A percentile compares a stretch with the other conserved stretches of the same genome.
These are phyloP conservation scores for Pseudomyrmex pallidus DNA, from an alignment of 1,140 invertebrate genomes.

Conservation along the genomic window DNA sequence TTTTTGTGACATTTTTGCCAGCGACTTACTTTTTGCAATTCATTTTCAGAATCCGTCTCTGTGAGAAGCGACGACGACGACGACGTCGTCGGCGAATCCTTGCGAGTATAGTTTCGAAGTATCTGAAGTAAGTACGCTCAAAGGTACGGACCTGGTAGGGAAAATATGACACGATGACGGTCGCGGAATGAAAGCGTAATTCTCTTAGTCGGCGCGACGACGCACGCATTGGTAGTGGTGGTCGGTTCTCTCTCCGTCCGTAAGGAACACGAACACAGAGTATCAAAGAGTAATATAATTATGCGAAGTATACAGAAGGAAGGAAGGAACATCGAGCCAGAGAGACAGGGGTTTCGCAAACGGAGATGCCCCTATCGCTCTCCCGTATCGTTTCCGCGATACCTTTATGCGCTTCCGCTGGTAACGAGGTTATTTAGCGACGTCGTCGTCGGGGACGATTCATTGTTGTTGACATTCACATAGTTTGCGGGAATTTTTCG, in stretches of 20 bases:
- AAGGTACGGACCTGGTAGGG: constrained; percentile 15
- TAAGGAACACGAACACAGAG: constrained; percentile 53
- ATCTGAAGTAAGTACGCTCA: constrained; percentile 37
- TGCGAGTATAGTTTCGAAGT: constrained; percentile 42
- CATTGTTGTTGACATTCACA: constrained; percentile 66
- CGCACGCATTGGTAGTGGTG: constrained; percentile 30
- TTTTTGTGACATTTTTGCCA: background rate
- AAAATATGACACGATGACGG: constrained; percentile 54
- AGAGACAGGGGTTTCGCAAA: constrained; percentile 29
- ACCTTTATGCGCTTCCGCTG: constrained; percentile 59
- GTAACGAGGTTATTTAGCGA: constrained; percentile 68
- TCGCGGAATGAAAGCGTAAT: constrained; percentile 63
- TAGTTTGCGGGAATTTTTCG: constrained; percentile 58
- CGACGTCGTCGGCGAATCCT: background rate
- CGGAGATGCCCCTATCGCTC: constrained; percentile 55
- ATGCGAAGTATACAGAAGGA: constrained; percentile 53
- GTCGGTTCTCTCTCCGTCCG: constrained; percentile 22
- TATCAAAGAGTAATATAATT: constrained; percentile 76
- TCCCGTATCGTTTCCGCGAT: constrained; percentile 52
- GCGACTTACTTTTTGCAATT: constrained; percentile 45
- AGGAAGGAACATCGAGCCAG: constrained; percentile 58
- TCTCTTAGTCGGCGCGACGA: constrained; percentile 33
- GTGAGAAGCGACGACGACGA: constrained; percentile 1
- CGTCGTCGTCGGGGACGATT: constrained; percentile 32
- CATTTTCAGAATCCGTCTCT: background rate